These are phyloP conservation scores for Scaptomyza graminum DNA, from an alignment of 1,140 invertebrate species.

Conservation along the genomic window DNA sequence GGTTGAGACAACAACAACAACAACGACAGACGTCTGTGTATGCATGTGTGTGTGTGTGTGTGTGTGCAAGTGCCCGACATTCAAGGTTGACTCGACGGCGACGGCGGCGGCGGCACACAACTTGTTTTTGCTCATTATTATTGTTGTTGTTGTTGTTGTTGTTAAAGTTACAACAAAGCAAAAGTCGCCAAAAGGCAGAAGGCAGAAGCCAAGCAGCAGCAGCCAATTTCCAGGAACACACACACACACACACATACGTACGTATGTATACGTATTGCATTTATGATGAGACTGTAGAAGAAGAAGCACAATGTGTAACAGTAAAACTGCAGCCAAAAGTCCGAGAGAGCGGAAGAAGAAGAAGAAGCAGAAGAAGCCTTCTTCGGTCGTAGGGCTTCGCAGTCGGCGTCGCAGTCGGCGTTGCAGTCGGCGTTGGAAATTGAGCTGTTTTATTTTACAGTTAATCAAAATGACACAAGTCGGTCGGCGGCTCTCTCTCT, in stretches of 20 bases:
- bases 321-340: constrained; percentile 44
- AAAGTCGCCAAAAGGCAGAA: constrained; percentile 29
- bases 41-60: constrained; percentile 14
- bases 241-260: background rate
- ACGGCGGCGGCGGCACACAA: too few species aligned
- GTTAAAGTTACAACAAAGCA: constrained; percentile 56
- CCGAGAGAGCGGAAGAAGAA: too few species aligned
- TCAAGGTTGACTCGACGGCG: constrained; percentile 71
- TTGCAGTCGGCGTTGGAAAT: constrained; percentile 35
- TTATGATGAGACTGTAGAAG: background rate
- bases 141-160: constrained; percentile 39
- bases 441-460: constrained; percentile 63
- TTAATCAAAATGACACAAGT: constrained; percentile 68
- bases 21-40: background rate
- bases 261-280: too few species aligned
- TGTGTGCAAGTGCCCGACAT: constrained; percentile 73
- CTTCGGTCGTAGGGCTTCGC: constrained; percentile 46
- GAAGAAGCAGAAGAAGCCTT: constrained; percentile 36
- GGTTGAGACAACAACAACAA: background rate
- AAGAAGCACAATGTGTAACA: constrained; percentile 35
- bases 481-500: constrained; percentile 28
- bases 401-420: constrained; percentile 13
- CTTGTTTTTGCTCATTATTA: constrained; percentile 55
- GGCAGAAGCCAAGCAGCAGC: constrained; percentile 10
- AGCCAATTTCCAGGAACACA: constrained; percentile 36